Evolutionary conservation across 1,140 invertebrate genomes (phyloP), one percentile per base, ranked within the genome.

Genomic region (Steinernema feltiae): DNA sequence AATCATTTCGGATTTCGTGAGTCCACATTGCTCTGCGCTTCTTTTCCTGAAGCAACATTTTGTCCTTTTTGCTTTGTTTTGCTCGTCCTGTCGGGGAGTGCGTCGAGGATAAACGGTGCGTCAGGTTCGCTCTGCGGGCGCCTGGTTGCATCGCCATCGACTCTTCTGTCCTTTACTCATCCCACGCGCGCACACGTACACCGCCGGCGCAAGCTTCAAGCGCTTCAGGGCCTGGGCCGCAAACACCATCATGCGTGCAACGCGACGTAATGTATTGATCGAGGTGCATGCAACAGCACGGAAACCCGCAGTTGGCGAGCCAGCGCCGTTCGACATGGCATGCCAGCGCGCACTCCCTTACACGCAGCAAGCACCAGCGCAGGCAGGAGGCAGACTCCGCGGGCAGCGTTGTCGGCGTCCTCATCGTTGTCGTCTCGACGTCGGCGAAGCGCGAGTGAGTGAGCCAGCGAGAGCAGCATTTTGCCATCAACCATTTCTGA

Each of bases 381-480:
- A 63, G 53, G 53, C 53, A 63, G 53, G 53, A n/a, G 24, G 53
- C 15, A 63, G 53, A 63, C 53, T 63, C 53, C 53, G 35, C 35
- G 7, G 15, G 53, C 53, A 15, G 24, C 53, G 53, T 27, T 63
- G 53, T 12, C 18, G 35, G 35, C 35, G 53, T 63, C 53, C 7
- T 63, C 3, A 21, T 27, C 53, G 41, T 27, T 21, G 53, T 21
- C 24, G 53, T 63, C 53, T 63, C 35, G 35, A 41, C 35, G 35
- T 41, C 35, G 35, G 35, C 35, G 35, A 27, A 63, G 53, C 53
- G 53, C 15, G 53, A 63, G 24, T 27, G 53, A 63, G 53, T 41
- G 35, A 41, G 35, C 35, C n/a, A n/a, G n/a, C 41, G 41, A 46
- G 53, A 63, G 53, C 53, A 63, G 53, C 53, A 63, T 63, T 63